Evolutionary conservation across 2,888 invertebrate genomes (phyloP), one percentile per base, ranked within the genome.

Genomic region (Unio pictorum): DNA sequence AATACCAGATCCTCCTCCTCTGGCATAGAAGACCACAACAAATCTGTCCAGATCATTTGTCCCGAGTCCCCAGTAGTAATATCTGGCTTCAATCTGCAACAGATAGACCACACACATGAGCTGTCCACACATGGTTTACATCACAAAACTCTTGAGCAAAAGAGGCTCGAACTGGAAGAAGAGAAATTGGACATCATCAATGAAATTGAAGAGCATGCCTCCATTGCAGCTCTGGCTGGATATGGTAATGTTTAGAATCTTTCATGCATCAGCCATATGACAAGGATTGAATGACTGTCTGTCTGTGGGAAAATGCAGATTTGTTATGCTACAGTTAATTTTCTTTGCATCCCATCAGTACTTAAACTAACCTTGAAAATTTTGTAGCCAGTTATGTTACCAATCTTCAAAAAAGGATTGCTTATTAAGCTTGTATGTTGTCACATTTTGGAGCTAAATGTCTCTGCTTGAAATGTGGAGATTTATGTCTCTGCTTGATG

Each of bases 11-110:
- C 68, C 26, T 63, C 64, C n/a, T 67, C 71, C 3, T 61, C 65
- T 56, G 65, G 71, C 20, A 63, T 57, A 30, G 61, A 62, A 55
- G 18, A 55, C 30, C 64, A 64, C 0, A 11, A 20, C 18, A 26
- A 23, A 5, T 15, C 64, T 26, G 8, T 3, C 8, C 64, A 64
- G 11, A 64, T n/a, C 30, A 57, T 64, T 4, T 72, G 69, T 34
- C 76, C 74, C 6, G 76, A 76, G 6, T 74, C 74, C 28, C 74
- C 74, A 7, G 68, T 15, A 3, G 45, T 61, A 4, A 77, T 77
- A 23, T 74, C 62, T 28, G 72, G 63, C n/a, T 77, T 77, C 34
- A 70, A 77, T 56, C 34, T 77, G 15, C 64, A 66, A 28, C 73
- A 77, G 23, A 34, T 77, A 28, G 77, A 74, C 20, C 71, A 74